Evolutionary conservation across 2,113 vertebrate genomes (phyloP), one percentile per base, ranked within the genome.

Genomic region (Syrmaticus mikado): DNA sequence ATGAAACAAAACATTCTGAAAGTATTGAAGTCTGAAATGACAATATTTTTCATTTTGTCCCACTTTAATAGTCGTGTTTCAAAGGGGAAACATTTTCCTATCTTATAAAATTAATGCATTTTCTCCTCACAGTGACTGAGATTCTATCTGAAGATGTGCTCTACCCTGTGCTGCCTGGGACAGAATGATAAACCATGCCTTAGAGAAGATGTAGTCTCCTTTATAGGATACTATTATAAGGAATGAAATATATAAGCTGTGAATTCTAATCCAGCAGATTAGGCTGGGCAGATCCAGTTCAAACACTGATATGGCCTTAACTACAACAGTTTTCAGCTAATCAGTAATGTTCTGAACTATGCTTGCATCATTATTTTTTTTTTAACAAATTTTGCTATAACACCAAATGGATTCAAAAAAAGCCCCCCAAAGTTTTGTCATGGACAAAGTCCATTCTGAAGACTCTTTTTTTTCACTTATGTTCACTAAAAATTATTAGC

Each of bases 1-100:
- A 76, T 3, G 7, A 85, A 92, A 85, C 40, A 93, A 86, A 93
- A 90, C 32, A 85, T 70, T 85, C 30, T 92, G 50, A 93, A 83
- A 77, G 18, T 10, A 25, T 81, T 92, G 82, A 15, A 90, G 36
- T 24, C 36, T 62, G 55, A 90, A 92, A 83, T 48, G 36, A 68
- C 55, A 78, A 58, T 45, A 76, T 28, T 30, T 30, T 76, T 90
- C 4, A 58, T 48, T 87, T 75, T 9, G 0, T 11, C 8, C 32
- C 27, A 40, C 76, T 88, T 70, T 25, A 85, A 80, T 45, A 20
- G 7, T 34, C 1, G n/a, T 83, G 36, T 55, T 73, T 83, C 28
- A 82, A 76, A 80, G 73, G 28, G 58, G 20, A 85, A 66, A 73
- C 43, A 60, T 61, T 82, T 85, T 72, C 60, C 68, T 5, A 14